Percentiles rank a stretch among this genome's conserved stretches.
Conservation (phyloP, 2,888 invertebrate genomes). For the Eupithecia insigniata region DNA sequence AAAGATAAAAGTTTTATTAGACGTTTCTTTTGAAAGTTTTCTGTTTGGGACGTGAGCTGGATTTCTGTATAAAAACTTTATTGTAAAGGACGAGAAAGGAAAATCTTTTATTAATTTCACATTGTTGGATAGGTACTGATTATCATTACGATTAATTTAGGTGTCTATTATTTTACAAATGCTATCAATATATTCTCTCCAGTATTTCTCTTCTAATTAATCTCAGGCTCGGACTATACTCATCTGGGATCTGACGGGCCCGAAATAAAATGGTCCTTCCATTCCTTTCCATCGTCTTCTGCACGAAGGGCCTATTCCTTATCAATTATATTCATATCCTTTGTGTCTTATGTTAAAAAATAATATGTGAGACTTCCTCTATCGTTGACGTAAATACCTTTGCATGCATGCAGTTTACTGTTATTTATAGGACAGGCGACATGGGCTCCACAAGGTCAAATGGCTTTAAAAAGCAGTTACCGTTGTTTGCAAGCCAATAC, state of each 20-base stretch:
- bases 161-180: neutral
- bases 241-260: too few relatives aligned
- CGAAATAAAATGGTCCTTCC: too few relatives aligned
- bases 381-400: neutral
- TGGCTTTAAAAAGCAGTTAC: constrained; percentile 37
- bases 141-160: neutral
- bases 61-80: constrained; percentile 19
- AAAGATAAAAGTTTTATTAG: constrained; percentile 23
- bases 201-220: neutral
- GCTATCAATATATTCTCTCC: neutral
- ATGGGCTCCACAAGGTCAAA: constrained; percentile 28
- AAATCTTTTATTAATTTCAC: constrained; percentile 11
- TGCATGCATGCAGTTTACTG: neutral
- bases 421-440: constrained; percentile 12
- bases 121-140: constrained; percentile 18
- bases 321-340: neutral
- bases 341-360: neutral
- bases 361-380: neutral
- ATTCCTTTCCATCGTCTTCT: neutral
- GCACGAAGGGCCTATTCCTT: neutral
- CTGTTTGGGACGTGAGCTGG: constrained; percentile 23
- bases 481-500: constrained; percentile 38
- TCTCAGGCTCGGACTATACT: too few relatives aligned
- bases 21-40: constrained; percentile 25
- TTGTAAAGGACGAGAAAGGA: constrained; percentile 15